These are phyloP conservation scores for Rhipidura dahli DNA, from an alignment of 2,113 vertebrate genomes.

Conservation along the genomic window DNA sequence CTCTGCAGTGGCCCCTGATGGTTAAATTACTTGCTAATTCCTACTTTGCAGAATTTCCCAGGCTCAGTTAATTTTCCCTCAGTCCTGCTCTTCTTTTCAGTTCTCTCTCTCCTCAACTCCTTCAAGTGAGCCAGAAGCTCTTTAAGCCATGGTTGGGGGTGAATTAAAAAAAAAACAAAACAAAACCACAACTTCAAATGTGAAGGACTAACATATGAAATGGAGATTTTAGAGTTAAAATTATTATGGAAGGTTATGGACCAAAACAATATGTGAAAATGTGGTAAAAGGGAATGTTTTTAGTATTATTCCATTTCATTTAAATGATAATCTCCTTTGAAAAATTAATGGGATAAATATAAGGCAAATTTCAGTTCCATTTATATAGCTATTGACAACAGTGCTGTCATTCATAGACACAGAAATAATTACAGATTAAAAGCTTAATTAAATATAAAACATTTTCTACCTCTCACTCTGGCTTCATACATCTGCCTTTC, in stretches of 20 bases:
- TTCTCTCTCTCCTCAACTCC: neutral
- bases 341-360: neutral
- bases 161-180: neutral
- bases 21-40: neutral
- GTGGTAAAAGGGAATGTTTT: neutral
- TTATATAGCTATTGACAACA: neutral
- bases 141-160: neutral
- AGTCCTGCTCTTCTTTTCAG: neutral
- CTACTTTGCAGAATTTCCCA: neutral
- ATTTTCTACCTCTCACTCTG: neutral
- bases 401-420: neutral
- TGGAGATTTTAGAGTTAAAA: neutral
- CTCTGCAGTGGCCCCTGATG: neutral
- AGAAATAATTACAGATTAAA: neutral
- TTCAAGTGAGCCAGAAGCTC: neutral
- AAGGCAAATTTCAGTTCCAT: neutral
- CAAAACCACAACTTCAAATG: rapidly evolving
- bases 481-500: neutral
- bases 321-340: neutral
- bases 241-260: neutral
- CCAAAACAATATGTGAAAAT: neutral
- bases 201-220: neutral
- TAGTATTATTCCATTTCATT: neutral
- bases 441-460: neutral
- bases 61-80: neutral